Evolutionary conservation across 2,888 invertebrate species (phyloP), one percentile per base, ranked within the genome.

Genomic region (Drosophila flavopinicola): DNA sequence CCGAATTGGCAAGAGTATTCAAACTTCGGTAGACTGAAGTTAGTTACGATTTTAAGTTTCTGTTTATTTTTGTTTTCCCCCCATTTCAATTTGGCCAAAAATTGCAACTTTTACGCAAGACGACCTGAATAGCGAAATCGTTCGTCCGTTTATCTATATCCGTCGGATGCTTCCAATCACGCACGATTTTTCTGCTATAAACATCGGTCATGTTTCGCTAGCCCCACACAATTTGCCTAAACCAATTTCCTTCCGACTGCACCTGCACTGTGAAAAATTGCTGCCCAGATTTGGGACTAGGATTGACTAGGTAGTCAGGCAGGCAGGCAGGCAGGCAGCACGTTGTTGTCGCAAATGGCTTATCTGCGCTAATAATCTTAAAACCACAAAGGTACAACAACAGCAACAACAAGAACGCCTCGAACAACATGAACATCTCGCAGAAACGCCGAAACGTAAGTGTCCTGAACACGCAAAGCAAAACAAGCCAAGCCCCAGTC

Each of bases 211-310:
- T 87, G 88, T 88, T 87, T 72, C 71, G 78, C 73, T 78, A 71
- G 79, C 75, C 84, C 75, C 84, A 78, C 89, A 88, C 88, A 89
- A 89, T 88, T 89, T 88, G 89, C 84, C 88, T 88, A 88, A 89
- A 83, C 88, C 89, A 89, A 88, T 89, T 89, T 89, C 88, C 89
- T 85, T 80, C 69, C 85, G 37, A 45, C 59, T 76, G 64, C 71
- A 64, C 64, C 69, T 57, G 53, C 59, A 73, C 66, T 67, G 84
- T 80, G 74, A 80, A 84, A 87, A 83, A 86, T 86, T 68, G 59
- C 82, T 57, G 51, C 45, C 42, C 65, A 59, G 68, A 65, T 72
- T 54, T 75, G 35, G 20, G n/a, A n/a, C n/a, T n/a, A n/a, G n/a
- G n/a, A n/a, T n/a, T n/a, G n/a, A n/a, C n/a, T n/a, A n/a, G n/a